phyloP scores from a whole-genome alignment of 2,888 invertebrate genomes.

The Drosophila anomalata region DNA sequence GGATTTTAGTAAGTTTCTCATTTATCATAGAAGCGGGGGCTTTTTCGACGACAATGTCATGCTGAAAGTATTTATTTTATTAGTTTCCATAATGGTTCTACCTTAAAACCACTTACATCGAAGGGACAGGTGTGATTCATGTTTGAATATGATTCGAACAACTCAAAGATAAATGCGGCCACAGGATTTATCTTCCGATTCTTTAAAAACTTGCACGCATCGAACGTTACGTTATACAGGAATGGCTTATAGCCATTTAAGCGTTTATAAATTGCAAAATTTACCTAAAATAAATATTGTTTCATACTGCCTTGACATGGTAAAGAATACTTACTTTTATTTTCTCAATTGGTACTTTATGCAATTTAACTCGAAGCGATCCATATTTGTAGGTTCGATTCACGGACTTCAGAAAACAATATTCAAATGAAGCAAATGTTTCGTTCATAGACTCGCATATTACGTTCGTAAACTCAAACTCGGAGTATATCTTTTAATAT shows the following conservation, averaged over 20 bases:
- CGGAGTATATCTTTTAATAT: background rate
- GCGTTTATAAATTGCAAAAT: constrained; percentile 12
- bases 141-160: constrained; percentile 4
- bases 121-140: constrained; percentile 11
- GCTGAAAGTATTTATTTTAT: constrained; percentile 1
- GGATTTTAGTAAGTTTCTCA: constrained; percentile 8
- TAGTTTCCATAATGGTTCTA: background rate
- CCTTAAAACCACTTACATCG: background rate
- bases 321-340: background rate
- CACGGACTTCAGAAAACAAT: constrained; percentile 34
- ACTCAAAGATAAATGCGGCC: background rate
- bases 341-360: background rate
- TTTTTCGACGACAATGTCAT: constrained; percentile 26
- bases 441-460: constrained; percentile 18
- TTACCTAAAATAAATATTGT: constrained; percentile 3
- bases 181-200: background rate
- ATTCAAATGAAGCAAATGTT: constrained; percentile 7
- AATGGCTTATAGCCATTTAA: constrained; percentile 25
- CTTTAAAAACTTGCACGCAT: background rate
- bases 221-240: constrained; percentile 19
- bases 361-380: constrained; percentile 1
- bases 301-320: too few relatives aligned
- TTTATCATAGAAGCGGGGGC: constrained; percentile 7
- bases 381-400: constrained; percentile 43
- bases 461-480: constrained; percentile 32